These are phyloP conservation scores for Hedychridium roseum DNA, from an alignment of 2,888 invertebrate genomes.

Conservation along the genomic window DNA sequence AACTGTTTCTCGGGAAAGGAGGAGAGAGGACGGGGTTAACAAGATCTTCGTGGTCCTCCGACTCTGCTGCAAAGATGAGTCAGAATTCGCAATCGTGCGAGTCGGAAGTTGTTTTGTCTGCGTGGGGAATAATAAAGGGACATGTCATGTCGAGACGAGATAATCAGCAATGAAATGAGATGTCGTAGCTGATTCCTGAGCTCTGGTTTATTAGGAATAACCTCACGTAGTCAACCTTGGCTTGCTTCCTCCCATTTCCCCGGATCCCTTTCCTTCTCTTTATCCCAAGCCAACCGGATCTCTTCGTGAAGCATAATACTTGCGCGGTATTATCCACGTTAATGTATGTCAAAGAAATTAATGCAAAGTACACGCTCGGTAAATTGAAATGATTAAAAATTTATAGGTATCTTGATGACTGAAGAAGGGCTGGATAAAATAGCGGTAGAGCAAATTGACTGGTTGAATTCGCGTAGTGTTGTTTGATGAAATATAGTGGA, in stretches of 20 bases:
- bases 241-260: conserved; percentile 22
- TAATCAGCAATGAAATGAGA: not conserved
- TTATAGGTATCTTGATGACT: not conserved
- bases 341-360: too few relatives aligned
- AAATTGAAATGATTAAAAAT: not conserved
- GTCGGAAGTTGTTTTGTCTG: conserved; percentile 28
- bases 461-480: not conserved
- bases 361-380: too few relatives aligned
- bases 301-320: too few relatives aligned
- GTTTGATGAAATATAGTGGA: conserved; percentile 21
- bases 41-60: conserved; percentile 20
- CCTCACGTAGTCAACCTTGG: conserved; percentile 38
- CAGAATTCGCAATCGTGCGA: conserved; percentile 25
- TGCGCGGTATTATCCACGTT: too few relatives aligned
- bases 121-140: conserved; percentile 28
- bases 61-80: conserved; percentile 19
- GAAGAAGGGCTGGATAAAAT: not conserved
- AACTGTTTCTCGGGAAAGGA: not conserved
- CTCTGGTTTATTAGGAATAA: conserved; percentile 28
- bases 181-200: conserved; percentile 5
- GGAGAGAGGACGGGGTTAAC: conserved; percentile 4
- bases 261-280: too few relatives aligned
- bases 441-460: not conserved
- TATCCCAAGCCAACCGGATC: not conserved
- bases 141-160: conserved; percentile 8